phyloP scores from a whole-genome alignment of 1,140 invertebrate species.

The Scaptomyza pallida region DNA sequence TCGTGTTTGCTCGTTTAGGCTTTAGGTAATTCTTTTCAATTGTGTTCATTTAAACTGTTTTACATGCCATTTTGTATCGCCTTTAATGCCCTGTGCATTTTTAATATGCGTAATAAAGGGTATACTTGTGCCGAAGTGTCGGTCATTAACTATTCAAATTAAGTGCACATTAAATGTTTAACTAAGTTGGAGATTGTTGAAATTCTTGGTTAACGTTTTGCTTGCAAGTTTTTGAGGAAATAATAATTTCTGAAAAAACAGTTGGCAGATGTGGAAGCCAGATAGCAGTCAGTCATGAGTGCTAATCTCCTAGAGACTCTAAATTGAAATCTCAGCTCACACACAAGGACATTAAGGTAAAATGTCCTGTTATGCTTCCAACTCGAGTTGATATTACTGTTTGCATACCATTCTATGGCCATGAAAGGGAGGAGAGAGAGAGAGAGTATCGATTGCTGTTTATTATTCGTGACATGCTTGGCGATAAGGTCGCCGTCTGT shows the following conservation, averaged over 20 bases:
- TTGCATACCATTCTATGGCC: slow-evolving; percentile 71
- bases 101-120: neutral
- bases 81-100: slow-evolving; percentile 5
- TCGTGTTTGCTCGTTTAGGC: slow-evolving; percentile 32
- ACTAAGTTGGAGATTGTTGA: no score
- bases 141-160: no score
- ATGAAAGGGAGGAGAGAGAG: slow-evolving; percentile 49
- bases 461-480: slow-evolving; percentile 66
- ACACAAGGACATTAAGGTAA: slow-evolving; percentile 39
- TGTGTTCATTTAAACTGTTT: slow-evolving; percentile 68
- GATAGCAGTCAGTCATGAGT: neutral
- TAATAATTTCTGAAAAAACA: no score
- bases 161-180: no score
- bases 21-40: slow-evolving; percentile 77
- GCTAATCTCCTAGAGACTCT: slow-evolving; percentile 7
- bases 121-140: neutral
- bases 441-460: slow-evolving; percentile 48
- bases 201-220: no score
- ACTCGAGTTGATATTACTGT: slow-evolving; percentile 37
- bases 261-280: no score
- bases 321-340: slow-evolving; percentile 70
- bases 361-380: slow-evolving; percentile 26
- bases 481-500: slow-evolving; percentile 60
- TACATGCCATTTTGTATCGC: slow-evolving; percentile 63
- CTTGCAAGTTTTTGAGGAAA: no score